A percentile compares a stretch with the other conserved stretches of the same genome.
phyloP scores from a whole-genome alignment of 2,888 invertebrate species.

The Macrophya annulata region DNA sequence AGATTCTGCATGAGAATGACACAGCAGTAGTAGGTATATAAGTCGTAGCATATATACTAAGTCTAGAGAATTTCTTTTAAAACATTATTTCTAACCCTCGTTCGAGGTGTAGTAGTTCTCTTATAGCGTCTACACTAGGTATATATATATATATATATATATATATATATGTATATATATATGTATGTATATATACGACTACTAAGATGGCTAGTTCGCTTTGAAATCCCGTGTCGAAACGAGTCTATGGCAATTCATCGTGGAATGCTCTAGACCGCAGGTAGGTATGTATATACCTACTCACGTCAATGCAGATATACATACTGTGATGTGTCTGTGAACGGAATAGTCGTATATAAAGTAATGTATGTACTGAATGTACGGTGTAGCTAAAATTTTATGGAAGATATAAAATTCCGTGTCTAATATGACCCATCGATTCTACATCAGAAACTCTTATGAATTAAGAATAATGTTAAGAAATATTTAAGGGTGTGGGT shows the following conservation, averaged over 20 bases:
- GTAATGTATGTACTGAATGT: no score
- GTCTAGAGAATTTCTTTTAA: constrained; percentile 14
- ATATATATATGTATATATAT: no score
- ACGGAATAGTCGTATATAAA: no score
- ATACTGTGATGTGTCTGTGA: no score
- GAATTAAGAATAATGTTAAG: no score
- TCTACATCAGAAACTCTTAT: neutral
- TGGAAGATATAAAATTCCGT: neutral
- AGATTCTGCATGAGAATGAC: constrained; percentile 41
- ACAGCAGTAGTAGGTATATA: neutral
- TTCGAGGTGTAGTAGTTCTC: neutral
- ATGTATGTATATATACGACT: no score
- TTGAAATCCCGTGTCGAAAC: constrained; percentile 47
- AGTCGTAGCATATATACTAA: neutral
- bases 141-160: no score
- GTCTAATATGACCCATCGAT: neutral
- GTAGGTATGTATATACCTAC: no score
- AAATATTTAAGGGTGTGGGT: no score
- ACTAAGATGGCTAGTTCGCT: neutral
- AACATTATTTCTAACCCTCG: neutral
- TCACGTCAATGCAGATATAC: no score
- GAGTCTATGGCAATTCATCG: constrained; percentile 51
- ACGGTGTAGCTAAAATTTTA: neutral
- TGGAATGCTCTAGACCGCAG: constrained; percentile 35
- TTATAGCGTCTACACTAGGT: no score